A percentile compares a stretch with the other conserved stretches of the same genome.
These are phyloP conservation scores for Corydoras sp. DNA, from an alignment of 2,113 vertebrate genomes.

Conservation along the genomic window DNA sequence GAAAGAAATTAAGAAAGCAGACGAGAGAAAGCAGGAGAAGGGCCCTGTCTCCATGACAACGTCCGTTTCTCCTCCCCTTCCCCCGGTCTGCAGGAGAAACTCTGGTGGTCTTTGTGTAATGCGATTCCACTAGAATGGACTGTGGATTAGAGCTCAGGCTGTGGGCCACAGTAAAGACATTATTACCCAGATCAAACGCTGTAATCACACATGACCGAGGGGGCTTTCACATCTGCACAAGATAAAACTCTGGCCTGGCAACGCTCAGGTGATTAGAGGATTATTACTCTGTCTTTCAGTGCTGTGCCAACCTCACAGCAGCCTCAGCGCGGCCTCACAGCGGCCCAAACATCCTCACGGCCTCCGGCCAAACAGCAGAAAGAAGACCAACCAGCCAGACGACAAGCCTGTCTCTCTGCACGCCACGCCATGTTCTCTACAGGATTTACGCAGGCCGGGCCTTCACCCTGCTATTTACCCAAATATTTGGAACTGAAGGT, in stretches of 20 bases:
- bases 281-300: constrained; percentile 68
- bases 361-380: constrained; percentile 45
- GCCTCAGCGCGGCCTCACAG: constrained; percentile 28
- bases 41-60: constrained; percentile 67
- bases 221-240: constrained; percentile 65
- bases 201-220: constrained; percentile 66
- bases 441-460: not conserved
- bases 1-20: constrained; percentile 4
- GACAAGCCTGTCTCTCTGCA: not conserved
- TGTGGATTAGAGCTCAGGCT: constrained; percentile 68
- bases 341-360: constrained; percentile 46
- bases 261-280: constrained; percentile 70
- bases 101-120: constrained; percentile 74
- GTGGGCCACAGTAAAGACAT: constrained; percentile 67
- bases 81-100: constrained; percentile 56
- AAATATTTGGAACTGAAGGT: not conserved
- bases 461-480: not conserved
- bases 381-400: constrained; percentile 33
- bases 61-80: constrained; percentile 45
- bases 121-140: constrained; percentile 71
- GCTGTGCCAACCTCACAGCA: constrained; percentile 55
- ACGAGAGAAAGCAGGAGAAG: constrained; percentile 34
- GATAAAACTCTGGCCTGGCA: constrained; percentile 66
- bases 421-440: not conserved
- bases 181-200: constrained; percentile 75